A percentile compares a stretch with the other conserved stretches of the same genome.
Conservation (phyloP, 2,797 vertebrate species). For the Huso huso region DNA sequence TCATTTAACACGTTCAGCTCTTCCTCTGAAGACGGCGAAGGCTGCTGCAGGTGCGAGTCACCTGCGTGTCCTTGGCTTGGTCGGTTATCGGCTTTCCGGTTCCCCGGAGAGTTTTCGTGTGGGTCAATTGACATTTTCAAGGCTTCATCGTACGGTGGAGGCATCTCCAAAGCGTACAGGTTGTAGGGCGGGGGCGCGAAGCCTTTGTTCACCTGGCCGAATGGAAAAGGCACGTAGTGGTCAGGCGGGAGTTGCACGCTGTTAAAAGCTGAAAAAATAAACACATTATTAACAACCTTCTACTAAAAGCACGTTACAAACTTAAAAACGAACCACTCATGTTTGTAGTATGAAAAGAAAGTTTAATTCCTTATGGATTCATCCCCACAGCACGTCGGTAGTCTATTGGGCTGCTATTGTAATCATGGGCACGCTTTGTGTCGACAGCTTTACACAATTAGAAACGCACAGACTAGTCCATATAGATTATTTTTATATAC, state of each 20-base stretch:
- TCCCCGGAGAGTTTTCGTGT: neutral
- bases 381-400: no score
- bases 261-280: slow-evolving; percentile 45
- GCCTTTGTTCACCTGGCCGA: slow-evolving; percentile 37
- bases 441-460: no score
- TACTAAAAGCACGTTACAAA: no score
- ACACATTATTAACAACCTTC: no score
- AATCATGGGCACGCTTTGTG: no score
- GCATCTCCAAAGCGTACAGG: slow-evolving; percentile 46
- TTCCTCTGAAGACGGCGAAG: neutral
- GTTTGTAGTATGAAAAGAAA: no score
- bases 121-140: slow-evolving; percentile 40
- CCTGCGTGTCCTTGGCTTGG: slow-evolving; percentile 2
- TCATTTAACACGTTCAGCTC: neutral
- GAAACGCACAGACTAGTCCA: no score
- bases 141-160: slow-evolving; percentile 58
- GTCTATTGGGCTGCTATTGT: no score
- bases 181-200: slow-evolving; percentile 54
- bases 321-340: no score
- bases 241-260: slow-evolving; percentile 47
- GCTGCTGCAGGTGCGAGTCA: neutral
- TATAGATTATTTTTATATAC: no score
- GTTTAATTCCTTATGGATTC: no score
- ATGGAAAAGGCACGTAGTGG: slow-evolving; percentile 27
- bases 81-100: slow-evolving; percentile 27